Conservation (phyloP, 2,113 vertebrate genomes). For the Solea solea region DNA sequence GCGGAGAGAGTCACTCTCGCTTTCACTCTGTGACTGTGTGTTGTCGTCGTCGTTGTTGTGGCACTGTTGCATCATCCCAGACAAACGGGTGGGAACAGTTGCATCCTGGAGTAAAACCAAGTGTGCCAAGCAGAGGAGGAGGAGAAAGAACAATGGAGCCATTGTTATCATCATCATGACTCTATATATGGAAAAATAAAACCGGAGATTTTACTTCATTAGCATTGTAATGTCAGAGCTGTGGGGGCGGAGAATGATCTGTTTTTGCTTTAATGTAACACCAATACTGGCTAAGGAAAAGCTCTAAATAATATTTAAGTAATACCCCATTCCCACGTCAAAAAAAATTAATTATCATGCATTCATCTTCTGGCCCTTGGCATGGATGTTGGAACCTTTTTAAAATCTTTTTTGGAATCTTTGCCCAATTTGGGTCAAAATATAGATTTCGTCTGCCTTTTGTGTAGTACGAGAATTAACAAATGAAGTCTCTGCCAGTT, state of each 20-base stretch:
- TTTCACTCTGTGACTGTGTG: neutral
- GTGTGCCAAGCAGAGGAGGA: neutral
- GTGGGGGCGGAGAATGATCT: neutral
- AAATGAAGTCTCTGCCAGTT: too few relatives aligned
- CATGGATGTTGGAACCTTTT: too few relatives aligned
- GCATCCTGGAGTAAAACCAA: neutral
- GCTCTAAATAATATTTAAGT: neutral
- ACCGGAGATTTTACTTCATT: neutral
- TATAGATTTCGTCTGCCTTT: too few relatives aligned
- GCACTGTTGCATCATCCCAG: neutral
- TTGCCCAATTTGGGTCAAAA: too few relatives aligned
- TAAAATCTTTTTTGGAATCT: too few relatives aligned
- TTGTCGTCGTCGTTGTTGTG: neutral
- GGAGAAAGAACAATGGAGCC: neutral
- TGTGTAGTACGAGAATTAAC: too few relatives aligned
- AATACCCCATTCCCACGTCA: neutral
- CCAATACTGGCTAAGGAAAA: neutral
- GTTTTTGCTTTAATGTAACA: neutral
- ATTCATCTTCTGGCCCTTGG: too few relatives aligned
- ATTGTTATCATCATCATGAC: neutral
- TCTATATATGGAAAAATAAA: neutral
- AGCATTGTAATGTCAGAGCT: neutral
- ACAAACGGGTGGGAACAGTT: conserved; percentile 1
- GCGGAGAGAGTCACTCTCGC: conserved; percentile 12
- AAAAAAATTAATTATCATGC: too few relatives aligned